These are phyloP conservation scores for Echinarachnius parma DNA, from an alignment of 53 echinoderm and acorn worm species.

Conservation along the genomic window DNA sequence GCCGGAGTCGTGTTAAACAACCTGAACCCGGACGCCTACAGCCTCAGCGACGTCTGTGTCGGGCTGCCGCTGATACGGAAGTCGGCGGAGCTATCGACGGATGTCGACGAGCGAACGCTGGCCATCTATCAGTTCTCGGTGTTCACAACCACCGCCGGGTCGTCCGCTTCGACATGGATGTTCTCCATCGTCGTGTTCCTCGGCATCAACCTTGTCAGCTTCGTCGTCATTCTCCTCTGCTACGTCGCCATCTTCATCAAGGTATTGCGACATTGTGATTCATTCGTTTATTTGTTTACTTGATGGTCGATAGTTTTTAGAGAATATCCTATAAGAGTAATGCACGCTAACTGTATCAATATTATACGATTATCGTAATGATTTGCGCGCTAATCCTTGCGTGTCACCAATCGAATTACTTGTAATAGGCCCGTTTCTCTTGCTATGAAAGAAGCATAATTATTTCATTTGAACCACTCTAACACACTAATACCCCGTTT, in stretches of 20 bases:
- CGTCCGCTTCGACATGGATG: constrained; percentile 12
- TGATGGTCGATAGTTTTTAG: no score
- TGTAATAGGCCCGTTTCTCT: no score
- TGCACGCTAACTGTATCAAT: no score
- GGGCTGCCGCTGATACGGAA: constrained; percentile 38
- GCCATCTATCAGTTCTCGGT: neutral
- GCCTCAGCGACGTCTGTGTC: constrained; percentile 50
- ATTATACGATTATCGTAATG: no score
- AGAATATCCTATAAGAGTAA: no score
- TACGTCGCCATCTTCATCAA: constrained; percentile 49
- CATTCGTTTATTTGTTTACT: no score
- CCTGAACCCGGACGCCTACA: constrained; percentile 45
- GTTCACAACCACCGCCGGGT: neutral
- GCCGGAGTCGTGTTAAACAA: neutral
- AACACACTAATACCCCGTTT: no score
- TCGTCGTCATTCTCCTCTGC: constrained; percentile 24
- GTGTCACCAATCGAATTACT: no score
- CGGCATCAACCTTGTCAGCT: constrained; percentile 47
- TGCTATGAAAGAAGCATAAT: no score
- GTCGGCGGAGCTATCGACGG: neutral
- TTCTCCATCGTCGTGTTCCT: constrained; percentile 25
- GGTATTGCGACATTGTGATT: no score
- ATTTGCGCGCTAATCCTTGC: no score
- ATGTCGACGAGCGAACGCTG: neutral
- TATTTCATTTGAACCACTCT: no score